Evolutionary conservation across 2,113 vertebrate species (phyloP), one percentile per base, ranked within the genome.

Genomic region (Xiphophorus couchianus): DNA sequence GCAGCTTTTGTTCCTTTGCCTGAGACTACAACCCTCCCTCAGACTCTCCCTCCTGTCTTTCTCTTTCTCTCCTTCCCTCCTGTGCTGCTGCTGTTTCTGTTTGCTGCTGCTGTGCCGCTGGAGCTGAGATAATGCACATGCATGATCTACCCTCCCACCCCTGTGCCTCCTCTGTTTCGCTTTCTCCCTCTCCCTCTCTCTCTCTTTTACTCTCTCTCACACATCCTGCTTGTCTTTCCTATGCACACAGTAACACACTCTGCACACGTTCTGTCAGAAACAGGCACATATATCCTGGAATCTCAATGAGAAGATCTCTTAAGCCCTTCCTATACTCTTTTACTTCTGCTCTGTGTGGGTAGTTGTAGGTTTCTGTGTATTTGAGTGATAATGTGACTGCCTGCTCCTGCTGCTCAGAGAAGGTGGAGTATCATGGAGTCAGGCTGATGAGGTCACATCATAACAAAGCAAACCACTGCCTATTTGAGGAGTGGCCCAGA

Each of bases 391-490:
- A 88, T 75, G 78, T 89, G 48, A 30, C 39, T 78, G 82, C 90
- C 92, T 90, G 92, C 90, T 86, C 79, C 83, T 93, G 91, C 86
- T 87, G 85, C 30, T 39, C 73, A 89, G 94, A 92, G 96, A 91
- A 96, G 94, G 94, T 93, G 95, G 92, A 92, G 90, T 94, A 92
- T 94, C 91, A 92, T 90, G 91, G 92, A 93, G 94, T 91, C 94
- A 95, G 94, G 93, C 96, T 92, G 95, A 95, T 96, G 96, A 97
- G 96, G 96, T 97, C 96, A 97, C 95, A 95, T 93, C 95, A 95
- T 93, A 95, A 95, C 93, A 95, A 95, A 96, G 95, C 96, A 96
- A 96, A 96, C 25, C 4, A 25, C 35, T 66, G 22, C 64, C 35
- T 66, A 35, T n/a, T 37, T 39, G 39, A 66, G 37, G 13, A 39